Evolutionary conservation across 2,113 vertebrate species (phyloP), one percentile per base, ranked within the genome.

Genomic region (Aix galericulata): DNA sequence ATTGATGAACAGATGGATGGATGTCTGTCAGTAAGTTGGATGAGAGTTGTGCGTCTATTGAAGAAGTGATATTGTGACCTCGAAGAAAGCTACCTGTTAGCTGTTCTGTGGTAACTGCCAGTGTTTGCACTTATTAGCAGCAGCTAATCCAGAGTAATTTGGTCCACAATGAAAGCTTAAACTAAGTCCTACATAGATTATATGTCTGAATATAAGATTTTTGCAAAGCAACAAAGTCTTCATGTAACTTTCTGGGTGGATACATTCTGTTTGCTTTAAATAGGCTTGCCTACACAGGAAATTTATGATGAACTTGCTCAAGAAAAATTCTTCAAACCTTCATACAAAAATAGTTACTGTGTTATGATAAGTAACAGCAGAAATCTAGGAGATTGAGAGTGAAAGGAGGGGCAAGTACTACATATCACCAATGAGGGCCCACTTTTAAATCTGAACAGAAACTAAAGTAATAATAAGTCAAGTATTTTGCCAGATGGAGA

Each of bases 91-190:
- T 55, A 4, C 23, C 44, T 77, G 17, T 69, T 69, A 31, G 20
- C 32, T n/a, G 12, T 85, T 82, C 58, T 82, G 52, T 71, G 31
- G 13, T 44, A 88, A 34, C 62, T 89, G 34, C 52, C 32, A 32
- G 22, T 38, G 26, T 88, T 87, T 79, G 36, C 38, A 46, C 10
- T 82, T 94, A 31, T 74, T 83, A 38, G 46, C 36, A 48, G 75
- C 40, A 76, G 23, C 22, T 93, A 88, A 82, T 82, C 75, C 50
- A 50, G 40, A 77, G 75, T 80, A 94, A 85, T 88, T 34, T 31
- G 17, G 20, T 85, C 66, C 17, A 62, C 32, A 62, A 13, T 66
- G 53, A 79, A 75, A 87, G 53, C n/a, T 96, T 89, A 79, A 89
- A 12, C 20, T 82, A 85, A 82, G 22, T 73, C 42, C 38, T 91